Evolutionary conservation across 1,140 invertebrate genomes (phyloP).

Genomic region (Drosophila truncata): DNA sequence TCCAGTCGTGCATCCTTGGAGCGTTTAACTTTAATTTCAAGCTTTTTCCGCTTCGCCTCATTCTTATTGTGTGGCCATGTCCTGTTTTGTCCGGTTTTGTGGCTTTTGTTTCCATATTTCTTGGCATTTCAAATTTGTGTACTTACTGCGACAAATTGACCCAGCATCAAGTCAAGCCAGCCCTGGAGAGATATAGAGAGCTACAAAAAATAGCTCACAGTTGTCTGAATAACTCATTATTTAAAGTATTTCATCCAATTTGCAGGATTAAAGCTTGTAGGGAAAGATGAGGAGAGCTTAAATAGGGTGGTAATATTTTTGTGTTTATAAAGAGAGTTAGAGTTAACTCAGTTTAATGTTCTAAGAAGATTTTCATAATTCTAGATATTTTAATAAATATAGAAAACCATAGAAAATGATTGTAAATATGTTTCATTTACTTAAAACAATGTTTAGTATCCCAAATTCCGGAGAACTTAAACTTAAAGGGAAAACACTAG

Average conservation of each 20-base stretch:
- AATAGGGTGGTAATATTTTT: neutral
- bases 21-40: slow-evolving; percentile 85
- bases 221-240: slow-evolving; percentile 58
- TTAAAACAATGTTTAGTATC: rapidly evolving
- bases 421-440: neutral
- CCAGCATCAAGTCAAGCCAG: slow-evolving; percentile 45
- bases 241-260: slow-evolving; percentile 54
- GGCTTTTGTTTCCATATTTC: slow-evolving; percentile 70
- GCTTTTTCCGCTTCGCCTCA: slow-evolving; percentile 84
- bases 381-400: too few relatives aligned
- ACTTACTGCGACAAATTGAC: slow-evolving; percentile 74
- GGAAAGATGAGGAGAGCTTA: neutral
- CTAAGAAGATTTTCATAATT: too few relatives aligned
- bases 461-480: neutral
- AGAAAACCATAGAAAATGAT: neutral
- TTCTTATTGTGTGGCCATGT: slow-evolving; percentile 76
- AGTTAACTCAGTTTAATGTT: neutral
- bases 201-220: slow-evolving; percentile 45
- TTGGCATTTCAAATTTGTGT: slow-evolving; percentile 69
- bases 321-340: neutral
- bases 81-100: slow-evolving; percentile 58
- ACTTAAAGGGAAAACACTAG: too few relatives aligned
- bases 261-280: neutral
- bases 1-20: slow-evolving; percentile 82
- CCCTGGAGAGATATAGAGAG: slow-evolving; percentile 10